Percentiles rank a stretch among this genome's conserved stretches.
These are phyloP conservation scores for Scomber scombrus DNA, from an alignment of 2,113 vertebrate species.

Conservation along the genomic window DNA sequence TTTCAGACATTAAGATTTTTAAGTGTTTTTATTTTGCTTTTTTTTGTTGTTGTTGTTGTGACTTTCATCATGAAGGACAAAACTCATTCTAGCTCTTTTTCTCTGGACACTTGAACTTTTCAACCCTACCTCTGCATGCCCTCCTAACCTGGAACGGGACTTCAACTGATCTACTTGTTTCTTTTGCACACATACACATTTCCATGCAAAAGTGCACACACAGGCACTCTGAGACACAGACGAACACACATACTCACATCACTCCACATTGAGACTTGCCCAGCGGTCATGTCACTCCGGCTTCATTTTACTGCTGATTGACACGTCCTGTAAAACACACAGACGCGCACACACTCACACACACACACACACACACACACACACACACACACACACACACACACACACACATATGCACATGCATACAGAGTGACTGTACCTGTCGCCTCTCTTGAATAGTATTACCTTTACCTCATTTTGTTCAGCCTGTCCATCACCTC, in stretches of 20 bases:
- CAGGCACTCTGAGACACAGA: conserved; percentile 9
- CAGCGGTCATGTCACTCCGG: conserved; percentile 67
- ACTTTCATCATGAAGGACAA: conserved; percentile 16
- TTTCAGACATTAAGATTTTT: too few relatives aligned
- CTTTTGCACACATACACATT: not conserved
- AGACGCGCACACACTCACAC: conserved; percentile 50
- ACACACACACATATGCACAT: conserved; percentile 47
- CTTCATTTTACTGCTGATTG: conserved; percentile 75
- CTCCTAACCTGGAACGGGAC: conserved; percentile 68
- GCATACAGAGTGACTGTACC: conserved; percentile 71
- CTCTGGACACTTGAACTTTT: conserved; percentile 82
- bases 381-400: conserved; percentile 52
- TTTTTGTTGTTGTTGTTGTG: conserved; percentile 27
- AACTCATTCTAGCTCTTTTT: conserved; percentile 46
- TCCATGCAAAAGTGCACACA: conserved; percentile 5
- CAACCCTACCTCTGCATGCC: conserved; percentile 78
- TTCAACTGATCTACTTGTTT: conserved; percentile 35
- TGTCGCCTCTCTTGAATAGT: conserved; percentile 82
- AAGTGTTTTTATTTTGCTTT: conserved; percentile 30
- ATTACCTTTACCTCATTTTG: conserved; percentile 85
- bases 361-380: conserved; percentile 59
- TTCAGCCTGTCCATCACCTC: conserved; percentile 82
- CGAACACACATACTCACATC: conserved; percentile 11
- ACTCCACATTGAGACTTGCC: conserved; percentile 69
- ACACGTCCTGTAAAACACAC: conserved; percentile 63